Conservation (phyloP, 2,113 vertebrate species). For the Papio anubis region DNA sequence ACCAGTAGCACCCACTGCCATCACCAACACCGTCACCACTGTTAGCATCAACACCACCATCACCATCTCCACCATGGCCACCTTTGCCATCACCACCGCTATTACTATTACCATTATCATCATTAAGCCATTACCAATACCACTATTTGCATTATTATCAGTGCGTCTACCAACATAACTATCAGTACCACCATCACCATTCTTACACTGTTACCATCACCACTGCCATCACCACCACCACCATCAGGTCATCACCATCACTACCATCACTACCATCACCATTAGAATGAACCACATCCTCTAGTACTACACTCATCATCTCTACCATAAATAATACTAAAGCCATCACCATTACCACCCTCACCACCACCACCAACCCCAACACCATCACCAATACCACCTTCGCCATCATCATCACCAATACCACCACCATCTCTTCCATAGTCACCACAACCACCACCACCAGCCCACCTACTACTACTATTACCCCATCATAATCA, state of each 20-base stretch:
- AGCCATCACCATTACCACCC: background rate
- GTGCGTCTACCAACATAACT: no score
- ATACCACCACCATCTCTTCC: fast-evolving
- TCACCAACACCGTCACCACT: background rate
- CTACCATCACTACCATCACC: background rate
- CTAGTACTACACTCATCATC: background rate
- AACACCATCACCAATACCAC: background rate
- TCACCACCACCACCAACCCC: background rate
- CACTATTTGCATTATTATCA: no score
- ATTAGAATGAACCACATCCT: background rate
- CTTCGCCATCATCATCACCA: no score
- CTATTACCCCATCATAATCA: background rate
- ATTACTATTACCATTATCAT: fast-evolving
- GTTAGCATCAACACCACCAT: no score
- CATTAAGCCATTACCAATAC: background rate
- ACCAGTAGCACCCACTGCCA: background rate
- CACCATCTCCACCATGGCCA: background rate
- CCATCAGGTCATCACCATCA: no score
- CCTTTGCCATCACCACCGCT: background rate
- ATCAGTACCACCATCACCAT: background rate
- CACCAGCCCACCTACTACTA: no score
- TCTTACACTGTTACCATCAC: background rate
- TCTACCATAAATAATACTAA: fast-evolving
- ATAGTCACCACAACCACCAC: background rate
- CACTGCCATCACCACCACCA: no score